phyloP scores from a whole-genome alignment of 2,797 vertebrate species.

The Hippoglossus hippoglossus region DNA sequence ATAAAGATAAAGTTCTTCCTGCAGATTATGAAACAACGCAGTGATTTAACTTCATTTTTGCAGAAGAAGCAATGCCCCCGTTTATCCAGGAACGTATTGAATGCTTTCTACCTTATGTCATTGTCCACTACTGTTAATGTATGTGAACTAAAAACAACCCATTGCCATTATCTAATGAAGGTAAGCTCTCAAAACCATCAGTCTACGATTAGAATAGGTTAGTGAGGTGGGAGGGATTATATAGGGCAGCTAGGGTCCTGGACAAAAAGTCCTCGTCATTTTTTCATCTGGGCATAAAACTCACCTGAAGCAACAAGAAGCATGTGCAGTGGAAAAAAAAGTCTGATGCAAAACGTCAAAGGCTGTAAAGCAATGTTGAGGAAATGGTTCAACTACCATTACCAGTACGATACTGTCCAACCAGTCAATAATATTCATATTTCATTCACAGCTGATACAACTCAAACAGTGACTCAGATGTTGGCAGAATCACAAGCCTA shows the following conservation, averaged over 20 bases:
- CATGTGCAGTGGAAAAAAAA: too few relatives aligned
- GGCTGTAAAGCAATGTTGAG: not conserved
- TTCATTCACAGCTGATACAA: too few relatives aligned
- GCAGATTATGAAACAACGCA: too few relatives aligned
- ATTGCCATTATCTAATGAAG: conserved; percentile 74
- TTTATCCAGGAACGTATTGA: too few relatives aligned
- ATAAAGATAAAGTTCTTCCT: too few relatives aligned
- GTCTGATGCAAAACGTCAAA: not conserved
- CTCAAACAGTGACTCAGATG: not conserved
- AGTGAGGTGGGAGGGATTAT: conserved; percentile 59
- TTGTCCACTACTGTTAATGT: conserved; percentile 24
- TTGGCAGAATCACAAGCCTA: too few relatives aligned
- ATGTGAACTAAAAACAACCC: conserved; percentile 44
- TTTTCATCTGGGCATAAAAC: not conserved
- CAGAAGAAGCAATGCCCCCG: too few relatives aligned
- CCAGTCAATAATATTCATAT: too few relatives aligned
- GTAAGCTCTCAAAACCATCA: conserved; percentile 47
- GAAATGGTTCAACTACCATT: not conserved
- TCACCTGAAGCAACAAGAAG: not conserved
- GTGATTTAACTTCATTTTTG: too few relatives aligned
- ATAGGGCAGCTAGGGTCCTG: conserved; percentile 1
- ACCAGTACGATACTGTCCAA: too few relatives aligned
- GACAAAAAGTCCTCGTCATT: not conserved
- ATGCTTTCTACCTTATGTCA: conserved; percentile 29
- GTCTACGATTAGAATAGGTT: conserved; percentile 9